Evolutionary conservation across 2,113 vertebrate species (phyloP).

Genomic region (Hippocampus zosterae): DNA sequence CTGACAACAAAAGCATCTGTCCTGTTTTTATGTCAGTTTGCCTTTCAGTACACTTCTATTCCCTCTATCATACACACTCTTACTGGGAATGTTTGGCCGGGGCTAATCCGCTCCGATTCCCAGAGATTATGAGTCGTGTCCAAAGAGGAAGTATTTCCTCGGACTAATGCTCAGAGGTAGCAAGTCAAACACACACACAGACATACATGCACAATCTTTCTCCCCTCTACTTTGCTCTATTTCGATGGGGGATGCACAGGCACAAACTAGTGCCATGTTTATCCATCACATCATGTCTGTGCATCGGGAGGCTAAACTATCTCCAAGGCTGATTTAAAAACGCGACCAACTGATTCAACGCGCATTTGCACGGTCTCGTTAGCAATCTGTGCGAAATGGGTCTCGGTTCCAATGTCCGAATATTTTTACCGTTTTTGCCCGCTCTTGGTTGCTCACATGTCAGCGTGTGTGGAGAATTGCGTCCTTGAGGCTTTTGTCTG

Average conservation of each 20-base stretch:
- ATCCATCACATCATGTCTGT: slow-evolving; percentile 47
- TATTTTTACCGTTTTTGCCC: not conserved
- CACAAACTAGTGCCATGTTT: slow-evolving; percentile 47
- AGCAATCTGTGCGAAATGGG: slow-evolving; percentile 1
- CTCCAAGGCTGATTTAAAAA: slow-evolving; percentile 15
- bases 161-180: slow-evolving; percentile 54
- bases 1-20: not conserved
- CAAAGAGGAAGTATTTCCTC: slow-evolving; percentile 71
- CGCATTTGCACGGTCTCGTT: slow-evolving; percentile 1
- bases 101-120: slow-evolving; percentile 67
- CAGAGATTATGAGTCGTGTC: slow-evolving; percentile 70
- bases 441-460: not conserved
- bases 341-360: slow-evolving; percentile 16
- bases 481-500: slow-evolving; percentile 26
- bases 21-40: slow-evolving; percentile 9
- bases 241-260: slow-evolving; percentile 33
- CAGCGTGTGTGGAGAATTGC: not conserved
- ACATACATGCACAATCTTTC: slow-evolving; percentile 5
- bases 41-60: not conserved
- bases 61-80: slow-evolving; percentile 9
- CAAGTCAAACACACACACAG: slow-evolving; percentile 23
- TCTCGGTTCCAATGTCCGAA: not conserved
- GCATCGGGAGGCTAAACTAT: slow-evolving; percentile 28
- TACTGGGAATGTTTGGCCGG: slow-evolving; percentile 37
- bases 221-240: slow-evolving; percentile 14